Conservation (phyloP, 2,888 invertebrate species). For the Amiota mariae region DNA sequence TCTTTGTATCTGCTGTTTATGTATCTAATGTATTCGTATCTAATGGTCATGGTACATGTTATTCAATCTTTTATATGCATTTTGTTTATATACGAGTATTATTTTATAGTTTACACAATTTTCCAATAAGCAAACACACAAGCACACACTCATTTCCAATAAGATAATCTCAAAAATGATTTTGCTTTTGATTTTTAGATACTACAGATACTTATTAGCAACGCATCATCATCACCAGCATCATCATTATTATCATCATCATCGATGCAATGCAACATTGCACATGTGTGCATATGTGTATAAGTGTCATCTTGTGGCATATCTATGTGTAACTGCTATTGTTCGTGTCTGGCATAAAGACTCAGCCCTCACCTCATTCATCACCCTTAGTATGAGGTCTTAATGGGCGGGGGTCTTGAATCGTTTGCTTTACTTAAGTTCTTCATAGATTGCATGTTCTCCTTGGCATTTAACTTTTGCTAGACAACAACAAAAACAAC, state of each 20-base stretch:
- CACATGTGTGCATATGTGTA: neutral
- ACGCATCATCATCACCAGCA: neutral
- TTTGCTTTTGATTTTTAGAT: slow-evolving; percentile 47
- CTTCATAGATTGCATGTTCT: slow-evolving; percentile 15
- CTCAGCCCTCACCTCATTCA: no score
- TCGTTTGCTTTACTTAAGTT: neutral
- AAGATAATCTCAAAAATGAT: slow-evolving; percentile 49
- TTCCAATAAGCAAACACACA: slow-evolving; percentile 16
- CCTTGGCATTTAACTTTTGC: slow-evolving; percentile 28
- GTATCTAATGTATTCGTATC: neutral
- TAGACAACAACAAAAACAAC: neutral
- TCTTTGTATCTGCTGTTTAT: neutral
- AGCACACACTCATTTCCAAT: slow-evolving; percentile 41
- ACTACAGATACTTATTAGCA: neutral
- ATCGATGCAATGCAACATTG: neutral
- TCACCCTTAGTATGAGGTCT: no score
- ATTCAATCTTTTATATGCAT: neutral
- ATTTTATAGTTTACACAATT: slow-evolving; percentile 21
- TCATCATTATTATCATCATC: no score
- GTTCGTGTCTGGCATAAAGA: neutral
- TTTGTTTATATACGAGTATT: slow-evolving; percentile 11
- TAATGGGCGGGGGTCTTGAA: no score
- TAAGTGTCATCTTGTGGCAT: slow-evolving; percentile 12
- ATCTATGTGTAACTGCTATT: slow-evolving; percentile 45
- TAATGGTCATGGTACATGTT: neutral